Conservation (phyloP, 2,888 invertebrate genomes). For the Brachylomia viminalis region DNA sequence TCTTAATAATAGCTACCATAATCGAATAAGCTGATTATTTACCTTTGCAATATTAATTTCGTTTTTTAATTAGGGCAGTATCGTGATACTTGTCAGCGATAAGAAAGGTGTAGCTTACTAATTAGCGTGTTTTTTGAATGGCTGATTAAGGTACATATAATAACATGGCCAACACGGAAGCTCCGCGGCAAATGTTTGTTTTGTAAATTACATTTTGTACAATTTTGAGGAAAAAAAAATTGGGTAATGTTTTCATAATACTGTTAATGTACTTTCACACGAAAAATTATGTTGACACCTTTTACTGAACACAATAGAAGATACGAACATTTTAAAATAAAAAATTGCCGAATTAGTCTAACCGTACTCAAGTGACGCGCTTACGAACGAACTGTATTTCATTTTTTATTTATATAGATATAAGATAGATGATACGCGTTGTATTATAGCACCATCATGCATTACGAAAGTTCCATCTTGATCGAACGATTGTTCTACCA, state of each 20-base stretch:
- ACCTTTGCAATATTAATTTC: neutral
- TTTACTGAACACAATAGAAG: no score
- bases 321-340: neutral
- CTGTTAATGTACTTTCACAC: neutral
- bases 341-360: neutral
- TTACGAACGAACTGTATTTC: neutral
- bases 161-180: neutral
- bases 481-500: constrained; percentile 34
- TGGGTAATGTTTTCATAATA: neutral
- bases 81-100: constrained; percentile 17
- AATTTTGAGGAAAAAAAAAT: neutral
- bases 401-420: neutral
- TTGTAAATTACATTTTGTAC: neutral
- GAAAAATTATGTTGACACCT: neutral
- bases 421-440: neutral
- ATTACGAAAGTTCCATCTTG: constrained; percentile 26
- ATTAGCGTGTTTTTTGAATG: constrained; percentile 39
- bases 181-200: neutral
- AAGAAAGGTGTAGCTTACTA: constrained; percentile 28
- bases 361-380: neutral
- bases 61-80: constrained; percentile 23
- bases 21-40: neutral
- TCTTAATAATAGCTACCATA: neutral
- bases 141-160: constrained; percentile 29
- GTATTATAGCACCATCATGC: neutral